Evolutionary conservation across 2,888 invertebrate species (phyloP).

Genomic region (Pseudolycoriella hygida): DNA sequence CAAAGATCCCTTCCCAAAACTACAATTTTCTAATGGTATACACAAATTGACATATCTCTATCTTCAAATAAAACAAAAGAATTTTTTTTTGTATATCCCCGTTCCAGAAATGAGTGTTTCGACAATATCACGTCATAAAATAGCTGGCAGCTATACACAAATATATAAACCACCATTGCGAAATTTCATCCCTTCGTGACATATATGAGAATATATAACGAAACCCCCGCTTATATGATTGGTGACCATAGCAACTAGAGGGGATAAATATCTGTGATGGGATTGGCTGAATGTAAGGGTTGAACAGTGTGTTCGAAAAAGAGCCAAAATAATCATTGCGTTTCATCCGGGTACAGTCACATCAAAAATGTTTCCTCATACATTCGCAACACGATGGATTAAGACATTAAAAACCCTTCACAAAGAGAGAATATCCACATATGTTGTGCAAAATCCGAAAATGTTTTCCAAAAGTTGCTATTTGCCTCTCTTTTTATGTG

Average conservation of each 20-base stretch:
- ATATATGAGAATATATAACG: not conserved
- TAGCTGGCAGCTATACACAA: not conserved
- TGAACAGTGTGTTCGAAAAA: not conserved
- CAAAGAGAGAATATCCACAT: not conserved
- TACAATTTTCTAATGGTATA: not conserved
- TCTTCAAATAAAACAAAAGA: conserved; percentile 1
- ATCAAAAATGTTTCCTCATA: not conserved
- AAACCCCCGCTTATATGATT: conserved; percentile 4
- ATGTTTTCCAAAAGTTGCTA: not conserved
- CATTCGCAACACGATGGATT: not conserved
- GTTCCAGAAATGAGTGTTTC: conserved; percentile 1
- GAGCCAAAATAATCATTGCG: not conserved
- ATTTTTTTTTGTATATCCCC: not conserved
- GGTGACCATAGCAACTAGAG: conserved; percentile 5
- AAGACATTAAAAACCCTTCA: not conserved
- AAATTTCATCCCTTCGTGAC: not conserved
- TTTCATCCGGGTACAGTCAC: not conserved
- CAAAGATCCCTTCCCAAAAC: not conserved
- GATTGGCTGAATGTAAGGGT: conserved; percentile 3
- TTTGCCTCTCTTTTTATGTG: too few relatives aligned
- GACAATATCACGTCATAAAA: conserved; percentile 3
- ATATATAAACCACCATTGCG: not conserved
- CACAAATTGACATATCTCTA: not conserved
- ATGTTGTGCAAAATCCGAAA: not conserved
- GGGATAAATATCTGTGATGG: not conserved